Percentiles rank a stretch among this genome's conserved stretches.
Conservation (phyloP, 64 coral and sea anemone species). For the Dendrophyllia cribrosa region DNA sequence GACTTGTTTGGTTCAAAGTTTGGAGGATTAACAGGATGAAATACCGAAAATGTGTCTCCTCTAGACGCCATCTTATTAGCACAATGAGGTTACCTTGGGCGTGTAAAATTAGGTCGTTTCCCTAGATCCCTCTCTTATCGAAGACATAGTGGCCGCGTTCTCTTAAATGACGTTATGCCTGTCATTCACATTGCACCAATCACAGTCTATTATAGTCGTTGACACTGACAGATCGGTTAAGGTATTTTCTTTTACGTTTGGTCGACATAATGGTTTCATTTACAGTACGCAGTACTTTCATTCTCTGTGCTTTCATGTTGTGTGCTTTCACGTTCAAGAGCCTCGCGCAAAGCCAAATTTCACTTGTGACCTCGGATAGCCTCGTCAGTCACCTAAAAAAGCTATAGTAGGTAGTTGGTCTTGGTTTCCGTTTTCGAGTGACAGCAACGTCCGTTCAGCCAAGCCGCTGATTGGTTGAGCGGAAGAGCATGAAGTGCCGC, state of each 20-base stretch:
- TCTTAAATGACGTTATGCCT: constrained; percentile 20
- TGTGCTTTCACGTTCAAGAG: neutral
- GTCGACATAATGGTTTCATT: neutral
- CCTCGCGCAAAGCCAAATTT: neutral
- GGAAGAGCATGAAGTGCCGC: neutral
- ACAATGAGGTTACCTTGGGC: constrained; percentile 20
- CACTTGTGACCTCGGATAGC: constrained; percentile 16
- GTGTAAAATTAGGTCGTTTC: neutral
- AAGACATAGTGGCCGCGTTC: neutral
- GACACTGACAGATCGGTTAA: neutral
- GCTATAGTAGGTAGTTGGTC: neutral
- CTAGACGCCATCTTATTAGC: constrained; percentile 22
- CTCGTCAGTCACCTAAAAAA: neutral
- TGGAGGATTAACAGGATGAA: constrained; percentile 6
- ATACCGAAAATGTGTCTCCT: neutral
- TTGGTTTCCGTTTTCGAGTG: neutral
- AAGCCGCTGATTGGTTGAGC: neutral
- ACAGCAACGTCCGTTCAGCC: neutral
- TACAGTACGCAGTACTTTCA: no score
- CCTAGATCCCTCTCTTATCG: neutral
- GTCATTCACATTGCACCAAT: constrained; percentile 31
- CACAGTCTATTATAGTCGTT: neutral
- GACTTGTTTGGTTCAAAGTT: neutral
- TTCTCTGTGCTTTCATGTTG: neutral
- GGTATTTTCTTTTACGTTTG: neutral